Percentiles rank a stretch among this genome's conserved stretches.
Evolutionary conservation across 2,888 invertebrate species (phyloP).

Genomic region (Gymnoscelis rufifasciata): DNA sequence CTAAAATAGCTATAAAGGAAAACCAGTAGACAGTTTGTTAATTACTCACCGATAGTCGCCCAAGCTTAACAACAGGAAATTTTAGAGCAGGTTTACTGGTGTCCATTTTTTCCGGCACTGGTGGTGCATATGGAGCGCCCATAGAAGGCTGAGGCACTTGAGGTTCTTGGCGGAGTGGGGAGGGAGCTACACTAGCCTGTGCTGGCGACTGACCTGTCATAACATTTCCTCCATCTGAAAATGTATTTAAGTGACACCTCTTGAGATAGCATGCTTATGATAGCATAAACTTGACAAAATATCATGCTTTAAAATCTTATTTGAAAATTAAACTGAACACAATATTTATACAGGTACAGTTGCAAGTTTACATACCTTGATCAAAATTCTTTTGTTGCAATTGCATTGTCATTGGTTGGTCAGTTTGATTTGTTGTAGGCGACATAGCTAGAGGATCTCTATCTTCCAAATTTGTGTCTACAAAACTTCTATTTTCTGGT

Average conservation of each 20-base stretch:
- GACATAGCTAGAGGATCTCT: conserved; percentile 74
- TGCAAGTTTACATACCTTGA: conserved; percentile 11
- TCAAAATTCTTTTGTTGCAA: conserved; percentile 62
- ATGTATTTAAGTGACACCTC: too few species aligned
- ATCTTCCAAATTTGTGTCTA: conserved; percentile 58
- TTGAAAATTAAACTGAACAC: too few species aligned
- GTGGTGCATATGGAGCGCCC: conserved; percentile 65
- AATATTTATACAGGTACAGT: too few species aligned
- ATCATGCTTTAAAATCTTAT: too few species aligned
- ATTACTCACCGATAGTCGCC: conserved; percentile 65
- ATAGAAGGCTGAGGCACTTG: conserved; percentile 74
- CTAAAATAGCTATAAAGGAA: too few species aligned
- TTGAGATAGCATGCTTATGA: too few species aligned
- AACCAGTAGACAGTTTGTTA: not conserved
- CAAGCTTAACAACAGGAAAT: conserved; percentile 73
- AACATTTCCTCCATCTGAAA: conserved; percentile 56
- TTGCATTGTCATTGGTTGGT: conserved; percentile 55
- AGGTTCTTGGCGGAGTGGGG: conserved; percentile 72
- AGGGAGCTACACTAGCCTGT: conserved; percentile 81
- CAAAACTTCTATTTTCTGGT: conserved; percentile 63
- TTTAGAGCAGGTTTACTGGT: conserved; percentile 51
- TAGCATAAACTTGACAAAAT: too few species aligned
- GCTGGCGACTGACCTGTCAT: conserved; percentile 80
- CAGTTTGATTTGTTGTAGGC: conserved; percentile 49
- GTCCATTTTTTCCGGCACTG: conserved; percentile 57